Percentiles rank a stretch among this genome's conserved stretches.
Evolutionary conservation across 2,113 vertebrate species (phyloP).

Genomic region (Alexandromys fortis): DNA sequence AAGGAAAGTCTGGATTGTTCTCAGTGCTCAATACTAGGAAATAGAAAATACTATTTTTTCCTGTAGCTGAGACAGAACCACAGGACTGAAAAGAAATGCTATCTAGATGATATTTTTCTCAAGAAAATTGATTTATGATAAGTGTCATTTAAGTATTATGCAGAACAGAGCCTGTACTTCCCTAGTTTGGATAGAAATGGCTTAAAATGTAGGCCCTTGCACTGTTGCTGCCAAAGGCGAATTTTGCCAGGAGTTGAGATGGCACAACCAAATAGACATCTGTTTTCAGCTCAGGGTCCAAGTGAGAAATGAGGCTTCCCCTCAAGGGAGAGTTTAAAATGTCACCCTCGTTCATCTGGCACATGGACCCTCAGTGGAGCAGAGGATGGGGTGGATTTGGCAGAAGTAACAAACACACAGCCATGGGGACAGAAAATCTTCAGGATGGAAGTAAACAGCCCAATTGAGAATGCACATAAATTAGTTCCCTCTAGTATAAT

Average conservation of each 20-base stretch:
- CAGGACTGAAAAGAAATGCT: neutral
- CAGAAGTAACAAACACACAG: neutral
- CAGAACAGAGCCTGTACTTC: neutral
- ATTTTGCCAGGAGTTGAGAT: slow-evolving; percentile 1
- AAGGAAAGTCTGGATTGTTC: slow-evolving; percentile 20
- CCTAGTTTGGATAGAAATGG: neutral
- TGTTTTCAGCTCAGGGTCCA: slow-evolving; percentile 39
- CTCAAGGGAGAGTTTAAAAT: slow-evolving; percentile 36
- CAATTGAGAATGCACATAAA: neutral
- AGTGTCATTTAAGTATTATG: neutral
- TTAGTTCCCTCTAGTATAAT: neutral
- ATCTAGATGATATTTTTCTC: neutral
- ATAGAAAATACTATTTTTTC: neutral
- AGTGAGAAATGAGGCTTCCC: slow-evolving; percentile 25
- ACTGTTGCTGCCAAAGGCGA: neutral
- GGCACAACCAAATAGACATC: slow-evolving; percentile 4
- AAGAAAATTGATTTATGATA: neutral
- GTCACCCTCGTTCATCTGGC: neutral
- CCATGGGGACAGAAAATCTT: neutral
- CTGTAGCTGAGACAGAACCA: neutral
- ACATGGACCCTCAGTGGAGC: neutral
- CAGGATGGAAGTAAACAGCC: neutral
- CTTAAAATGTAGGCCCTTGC: slow-evolving; percentile 8
- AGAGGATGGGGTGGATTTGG: neutral
- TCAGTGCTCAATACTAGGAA: slow-evolving; percentile 44